Base-by-base conservation (phyloP, 2,113 vertebrate genomes). In the Labeo catla region DNA sequence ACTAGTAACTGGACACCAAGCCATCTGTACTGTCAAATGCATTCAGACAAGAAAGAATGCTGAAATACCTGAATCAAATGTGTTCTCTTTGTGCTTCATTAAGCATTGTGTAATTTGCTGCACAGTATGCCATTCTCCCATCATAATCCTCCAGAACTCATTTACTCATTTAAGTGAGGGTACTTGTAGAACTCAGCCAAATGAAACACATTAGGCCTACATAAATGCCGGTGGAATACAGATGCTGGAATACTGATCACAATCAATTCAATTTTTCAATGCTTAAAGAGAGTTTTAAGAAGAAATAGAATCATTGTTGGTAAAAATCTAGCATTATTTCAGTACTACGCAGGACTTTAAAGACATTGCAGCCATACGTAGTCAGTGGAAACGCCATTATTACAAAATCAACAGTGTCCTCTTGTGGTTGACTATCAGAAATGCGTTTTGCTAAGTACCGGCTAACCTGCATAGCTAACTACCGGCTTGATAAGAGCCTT, bases 11-110 rank as follows among this genome's bases (percentile, higher is more conserved):
- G 23, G 49, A 86, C 74, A 88, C 59, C 54, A 6, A 23, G 1
- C 2, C 3, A 28, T 76, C 4, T 10, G 47, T 15, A 84, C 39
- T 66, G 50, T 50, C 47, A 61, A 52, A 5, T 43, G 13, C 50
- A 3, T 36, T 74, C 66, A 79, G 52, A 63, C 34, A 84, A 12
- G 36, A 80, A 80, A 63, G 76, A 80, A 88, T 84, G 81, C 19
- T 65, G 76, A 4, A 80, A 65, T 86, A 76, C 87, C 76, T 73
- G 76, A 36, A 74, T 76, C 13, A 39, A 16, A 39, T 10, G 10
- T 28, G 21, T 49, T 39, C 45, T 54, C 10, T 76, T 66, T 47
- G n/a, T 65, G 43, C 45, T 23, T 23, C 45, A 49, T 47, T 74
- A 76, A 76, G 45, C 11, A 49, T 15, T 8, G 8, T 13, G 21